phyloP scores from a whole-genome alignment of 2,797 vertebrate species.

The Odontamblyopus lacepedii region DNA sequence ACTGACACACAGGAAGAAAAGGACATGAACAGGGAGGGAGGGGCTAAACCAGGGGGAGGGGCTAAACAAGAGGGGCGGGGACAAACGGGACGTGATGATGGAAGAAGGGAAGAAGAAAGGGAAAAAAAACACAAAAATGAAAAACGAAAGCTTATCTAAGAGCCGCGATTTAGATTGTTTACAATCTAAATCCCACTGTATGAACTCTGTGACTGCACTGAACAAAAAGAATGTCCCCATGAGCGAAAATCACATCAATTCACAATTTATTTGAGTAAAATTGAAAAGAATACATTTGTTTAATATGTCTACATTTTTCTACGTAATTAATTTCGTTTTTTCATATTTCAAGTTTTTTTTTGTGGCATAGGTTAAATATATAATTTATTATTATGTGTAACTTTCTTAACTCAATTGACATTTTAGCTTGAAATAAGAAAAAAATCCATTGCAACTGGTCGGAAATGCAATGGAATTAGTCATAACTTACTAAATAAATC shows the following conservation, averaged over 20 bases:
- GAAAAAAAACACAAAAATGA: slow-evolving; percentile 27
- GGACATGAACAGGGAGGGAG: not conserved
- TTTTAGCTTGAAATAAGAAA: not conserved
- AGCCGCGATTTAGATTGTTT: slow-evolving; percentile 72
- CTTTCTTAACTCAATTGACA: not conserved
- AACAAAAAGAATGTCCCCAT: not conserved
- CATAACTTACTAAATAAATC: not conserved
- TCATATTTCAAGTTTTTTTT: not conserved
- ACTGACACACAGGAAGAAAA: slow-evolving; percentile 66
- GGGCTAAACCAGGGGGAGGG: not conserved
- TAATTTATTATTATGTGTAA: not conserved
- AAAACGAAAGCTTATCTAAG: slow-evolving; percentile 70
- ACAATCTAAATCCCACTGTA: slow-evolving; percentile 68
- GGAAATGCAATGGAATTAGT: not conserved
- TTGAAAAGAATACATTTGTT: not conserved
- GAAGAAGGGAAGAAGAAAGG: slow-evolving; percentile 53
- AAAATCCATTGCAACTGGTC: not conserved
- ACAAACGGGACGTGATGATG: slow-evolving; percentile 58
- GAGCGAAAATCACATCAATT: not conserved
- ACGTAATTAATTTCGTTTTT: not conserved
- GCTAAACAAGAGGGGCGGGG: slow-evolving; percentile 14
- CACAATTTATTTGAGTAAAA: not conserved
- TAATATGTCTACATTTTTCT: not conserved
- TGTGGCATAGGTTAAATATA: not conserved
- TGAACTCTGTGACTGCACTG: slow-evolving; percentile 32